Percentiles rank a stretch among this genome's conserved stretches.
phyloP scores from a whole-genome alignment of 2,113 vertebrate species.

The Monarcha castaneiventris region DNA sequence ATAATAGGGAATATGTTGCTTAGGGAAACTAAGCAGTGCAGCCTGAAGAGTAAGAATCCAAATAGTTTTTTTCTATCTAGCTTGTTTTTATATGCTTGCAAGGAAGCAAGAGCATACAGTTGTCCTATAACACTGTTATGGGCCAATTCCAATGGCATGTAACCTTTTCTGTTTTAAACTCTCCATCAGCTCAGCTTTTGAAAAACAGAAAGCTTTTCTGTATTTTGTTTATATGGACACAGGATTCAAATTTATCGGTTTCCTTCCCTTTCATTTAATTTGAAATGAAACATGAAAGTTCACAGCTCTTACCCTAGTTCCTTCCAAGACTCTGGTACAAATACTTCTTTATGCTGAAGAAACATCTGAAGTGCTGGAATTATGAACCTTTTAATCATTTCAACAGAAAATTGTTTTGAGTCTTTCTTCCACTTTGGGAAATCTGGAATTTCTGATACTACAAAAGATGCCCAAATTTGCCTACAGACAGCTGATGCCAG shows the following conservation, averaged over 20 bases:
- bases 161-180: background rate
- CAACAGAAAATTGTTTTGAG: background rate
- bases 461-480: background rate
- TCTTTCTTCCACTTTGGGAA: background rate
- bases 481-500: background rate
- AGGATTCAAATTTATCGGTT: background rate
- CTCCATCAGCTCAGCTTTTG: background rate
- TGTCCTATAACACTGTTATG: background rate
- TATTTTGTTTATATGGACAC: background rate
- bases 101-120: background rate
- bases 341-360: background rate
- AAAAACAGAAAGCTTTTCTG: background rate
- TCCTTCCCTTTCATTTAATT: slow-evolving; percentile 39
- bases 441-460: background rate
- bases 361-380: background rate
- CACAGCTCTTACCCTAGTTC: background rate
- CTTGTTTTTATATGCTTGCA: background rate
- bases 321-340: background rate
- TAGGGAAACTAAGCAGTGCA: background rate
- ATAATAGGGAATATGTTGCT: background rate
- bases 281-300: too few relatives aligned
- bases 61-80: background rate
- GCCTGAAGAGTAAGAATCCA: background rate
- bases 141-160: background rate
- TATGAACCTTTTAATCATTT: background rate